These are phyloP conservation scores for Aviceda cuculoides DNA, from an alignment of 2,797 vertebrate species.

Conservation along the genomic window DNA sequence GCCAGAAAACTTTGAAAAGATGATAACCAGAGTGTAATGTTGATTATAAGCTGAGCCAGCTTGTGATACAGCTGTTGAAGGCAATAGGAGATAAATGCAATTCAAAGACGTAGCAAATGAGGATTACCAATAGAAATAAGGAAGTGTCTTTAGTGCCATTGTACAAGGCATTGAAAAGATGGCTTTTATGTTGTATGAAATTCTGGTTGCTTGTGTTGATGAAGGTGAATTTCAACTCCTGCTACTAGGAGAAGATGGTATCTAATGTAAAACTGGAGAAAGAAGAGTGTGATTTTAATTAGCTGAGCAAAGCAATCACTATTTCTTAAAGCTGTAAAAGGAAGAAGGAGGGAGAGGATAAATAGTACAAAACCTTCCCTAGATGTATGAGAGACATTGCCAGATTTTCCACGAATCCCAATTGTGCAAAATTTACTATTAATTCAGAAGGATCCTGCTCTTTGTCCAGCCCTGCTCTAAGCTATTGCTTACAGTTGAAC, in stretches of 20 bases:
- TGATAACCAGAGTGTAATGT: neutral
- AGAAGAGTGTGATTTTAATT: neutral
- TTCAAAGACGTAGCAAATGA: neutral
- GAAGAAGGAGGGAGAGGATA: neutral
- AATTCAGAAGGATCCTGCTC: neutral
- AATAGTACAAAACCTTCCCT: neutral
- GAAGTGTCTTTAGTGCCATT: neutral
- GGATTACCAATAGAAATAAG: neutral
- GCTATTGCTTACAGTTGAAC: neutral
- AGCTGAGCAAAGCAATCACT: neutral
- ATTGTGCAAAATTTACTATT: neutral
- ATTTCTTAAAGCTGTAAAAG: neutral
- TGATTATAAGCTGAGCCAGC: neutral
- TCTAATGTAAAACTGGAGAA: neutral
- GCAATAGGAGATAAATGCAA: neutral
- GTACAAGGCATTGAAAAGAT: neutral
- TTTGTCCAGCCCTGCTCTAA: neutral
- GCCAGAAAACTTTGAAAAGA: neutral
- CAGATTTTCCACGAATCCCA: neutral
- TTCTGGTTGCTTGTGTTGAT: neutral
- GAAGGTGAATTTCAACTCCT: neutral
- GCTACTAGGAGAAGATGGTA: neutral
- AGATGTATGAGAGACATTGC: neutral
- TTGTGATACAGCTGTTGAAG: constrained; percentile 8
- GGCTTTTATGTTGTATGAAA: neutral